These are phyloP conservation scores for Orchesella cincta DNA, from an alignment of 1,140 invertebrate genomes.

Conservation along the genomic window DNA sequence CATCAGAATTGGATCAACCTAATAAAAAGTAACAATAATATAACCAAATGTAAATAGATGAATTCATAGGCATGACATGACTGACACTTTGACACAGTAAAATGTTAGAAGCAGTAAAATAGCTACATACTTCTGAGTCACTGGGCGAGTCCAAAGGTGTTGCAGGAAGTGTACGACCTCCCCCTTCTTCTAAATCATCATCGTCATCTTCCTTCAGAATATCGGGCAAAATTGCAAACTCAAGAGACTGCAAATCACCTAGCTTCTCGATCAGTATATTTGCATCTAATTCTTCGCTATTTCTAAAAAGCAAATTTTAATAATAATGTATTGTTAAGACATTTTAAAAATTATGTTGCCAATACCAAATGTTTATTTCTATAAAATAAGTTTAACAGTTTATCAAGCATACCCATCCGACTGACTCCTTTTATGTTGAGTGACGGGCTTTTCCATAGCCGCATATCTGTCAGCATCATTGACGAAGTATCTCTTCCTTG, in stretches of 20 bases:
- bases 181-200: slow-evolving; percentile 52
- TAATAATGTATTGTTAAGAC: background rate
- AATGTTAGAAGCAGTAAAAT: background rate
- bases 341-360: too few species aligned
- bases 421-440: slow-evolving; percentile 12
- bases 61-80: background rate
- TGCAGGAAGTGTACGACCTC: slow-evolving; percentile 48
- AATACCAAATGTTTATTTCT: too few species aligned
- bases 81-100: background rate
- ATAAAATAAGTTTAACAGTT: background rate
- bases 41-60: background rate
- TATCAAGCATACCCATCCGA: slow-evolving; percentile 8
- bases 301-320: slow-evolving; percentile 10
- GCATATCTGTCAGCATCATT: background rate
- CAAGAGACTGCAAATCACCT: slow-evolving; percentile 39
- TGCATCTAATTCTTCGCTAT: slow-evolving; percentile 36
- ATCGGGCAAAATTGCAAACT: slow-evolving; percentile 40
- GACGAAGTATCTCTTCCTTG: background rate
- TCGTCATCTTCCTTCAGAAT: slow-evolving; percentile 52
- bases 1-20: slow-evolving; percentile 50
- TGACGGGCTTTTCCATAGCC: background rate
- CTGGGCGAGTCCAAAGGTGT: slow-evolving; percentile 47
- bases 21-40: background rate
- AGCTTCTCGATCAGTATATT: slow-evolving; percentile 33
- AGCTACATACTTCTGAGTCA: slow-evolving; percentile 43